A percentile compares a stretch with the other conserved stretches of the same genome.
phyloP scores from a whole-genome alignment of 2,113 vertebrate genomes.

The Eclectus roratus region DNA sequence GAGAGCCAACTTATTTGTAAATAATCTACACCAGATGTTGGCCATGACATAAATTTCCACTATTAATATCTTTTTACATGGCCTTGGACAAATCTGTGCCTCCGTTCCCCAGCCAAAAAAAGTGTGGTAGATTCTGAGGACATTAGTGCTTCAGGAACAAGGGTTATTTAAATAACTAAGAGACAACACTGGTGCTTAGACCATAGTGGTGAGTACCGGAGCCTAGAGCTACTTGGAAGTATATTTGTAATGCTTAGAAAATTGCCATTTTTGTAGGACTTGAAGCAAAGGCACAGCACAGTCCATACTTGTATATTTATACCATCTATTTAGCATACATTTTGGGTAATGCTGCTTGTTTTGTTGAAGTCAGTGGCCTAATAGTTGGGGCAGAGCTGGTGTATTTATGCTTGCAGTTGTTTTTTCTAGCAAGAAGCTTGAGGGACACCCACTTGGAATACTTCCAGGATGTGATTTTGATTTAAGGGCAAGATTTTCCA shows the following conservation, averaged over 20 bases:
- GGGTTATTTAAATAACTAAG: not conserved
- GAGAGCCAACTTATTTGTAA: slow-evolving; percentile 48
- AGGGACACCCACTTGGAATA: not conserved
- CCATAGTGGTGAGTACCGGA: not conserved
- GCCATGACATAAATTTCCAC: not conserved
- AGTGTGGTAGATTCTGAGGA: slow-evolving; percentile 30
- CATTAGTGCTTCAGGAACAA: not conserved
- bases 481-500: not conserved
- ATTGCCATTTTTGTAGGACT: not conserved
- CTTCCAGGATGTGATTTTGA: not conserved
- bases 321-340: not conserved
- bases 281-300: not conserved
- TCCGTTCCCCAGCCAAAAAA: not conserved
- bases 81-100: not conserved
- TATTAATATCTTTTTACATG: slow-evolving; percentile 38
- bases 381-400: not conserved
- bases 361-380: not conserved
- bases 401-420: not conserved
- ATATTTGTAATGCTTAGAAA: not conserved
- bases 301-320: not conserved
- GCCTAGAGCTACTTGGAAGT: not conserved
- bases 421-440: not conserved
- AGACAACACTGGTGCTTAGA: not conserved
- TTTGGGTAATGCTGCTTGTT: not conserved
- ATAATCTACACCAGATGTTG: slow-evolving; percentile 55